These are phyloP conservation scores for Anguilla japonica DNA, from an alignment of 2,113 vertebrate genomes.

Conservation along the genomic window DNA sequence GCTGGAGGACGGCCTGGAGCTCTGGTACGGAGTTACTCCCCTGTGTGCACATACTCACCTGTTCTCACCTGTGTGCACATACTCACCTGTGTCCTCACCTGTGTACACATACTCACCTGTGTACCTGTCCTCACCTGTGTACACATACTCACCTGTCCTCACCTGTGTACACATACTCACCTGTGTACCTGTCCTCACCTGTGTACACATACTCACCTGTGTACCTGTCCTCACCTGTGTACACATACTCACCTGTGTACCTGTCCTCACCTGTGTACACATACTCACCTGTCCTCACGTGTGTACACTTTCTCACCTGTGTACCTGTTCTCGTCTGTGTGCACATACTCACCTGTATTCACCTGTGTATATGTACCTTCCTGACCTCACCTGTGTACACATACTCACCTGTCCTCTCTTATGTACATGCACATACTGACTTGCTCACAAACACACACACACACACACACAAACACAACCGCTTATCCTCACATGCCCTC, in stretches of 20 bases:
- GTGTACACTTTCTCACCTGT: constrained; percentile 5
- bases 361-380: neutral
- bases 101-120: neutral
- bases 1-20: constrained; percentile 94
- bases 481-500: neutral
- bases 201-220: constrained; percentile 9
- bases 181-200: neutral
- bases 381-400: neutral
- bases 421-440: neutral
- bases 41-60: neutral
- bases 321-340: neutral
- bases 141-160: neutral
- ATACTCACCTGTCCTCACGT: neutral
- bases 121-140: neutral
- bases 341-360: neutral
- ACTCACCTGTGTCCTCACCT: neutral
- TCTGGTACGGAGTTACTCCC: constrained; percentile 77
- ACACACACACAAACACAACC: neutral
- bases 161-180: constrained; percentile 10
- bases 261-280: neutral
- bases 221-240: neutral
- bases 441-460: neutral
- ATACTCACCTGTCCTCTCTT: neutral
- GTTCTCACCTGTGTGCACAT: neutral
- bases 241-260: neutral